These are phyloP conservation scores for Idris sp. DNA, from an alignment of 1,140 invertebrate genomes.

Conservation along the genomic window DNA sequence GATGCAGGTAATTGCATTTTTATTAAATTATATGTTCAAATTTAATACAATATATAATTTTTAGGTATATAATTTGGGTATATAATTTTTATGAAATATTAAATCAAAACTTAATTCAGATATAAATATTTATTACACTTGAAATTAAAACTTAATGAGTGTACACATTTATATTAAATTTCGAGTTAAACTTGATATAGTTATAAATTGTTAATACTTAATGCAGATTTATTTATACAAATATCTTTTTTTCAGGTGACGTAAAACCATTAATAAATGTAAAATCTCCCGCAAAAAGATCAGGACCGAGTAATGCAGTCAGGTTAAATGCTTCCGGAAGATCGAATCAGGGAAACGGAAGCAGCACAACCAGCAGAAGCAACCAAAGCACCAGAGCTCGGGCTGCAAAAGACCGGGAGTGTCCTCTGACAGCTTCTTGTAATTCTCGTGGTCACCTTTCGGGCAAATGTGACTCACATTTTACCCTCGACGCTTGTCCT, in stretches of 20 bases:
- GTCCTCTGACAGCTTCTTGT: constrained; percentile 89
- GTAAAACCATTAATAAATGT: constrained; percentile 79
- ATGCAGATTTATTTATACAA: background rate
- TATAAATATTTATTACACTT: too few relatives aligned
- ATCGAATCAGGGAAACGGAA: constrained; percentile 65
- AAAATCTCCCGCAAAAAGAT: constrained; percentile 82
- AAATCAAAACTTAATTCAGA: too few relatives aligned
- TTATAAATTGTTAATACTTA: too few relatives aligned
- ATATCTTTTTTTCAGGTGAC: constrained; percentile 62
- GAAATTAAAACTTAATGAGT: too few relatives aligned
- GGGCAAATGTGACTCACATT: constrained; percentile 89
- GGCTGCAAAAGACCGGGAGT: constrained; percentile 83
- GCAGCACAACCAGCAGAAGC: constrained; percentile 61
- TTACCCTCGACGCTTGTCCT: constrained; percentile 92
- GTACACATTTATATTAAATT: too few relatives aligned
- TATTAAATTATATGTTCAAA: too few relatives aligned
- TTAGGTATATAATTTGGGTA: too few relatives aligned
- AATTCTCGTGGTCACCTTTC: constrained; percentile 93
- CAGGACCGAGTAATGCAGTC: constrained; percentile 68
- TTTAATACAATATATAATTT: too few relatives aligned
- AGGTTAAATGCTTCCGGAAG: constrained; percentile 65
- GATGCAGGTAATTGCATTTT: constrained; percentile 74
- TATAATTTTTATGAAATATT: too few relatives aligned
- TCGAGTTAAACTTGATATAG: too few relatives aligned
- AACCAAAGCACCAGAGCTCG: constrained; percentile 70